Percentiles rank a stretch among this genome's conserved stretches.
Evolutionary conservation across 2,113 vertebrate genomes (phyloP).

Genomic region (Pseudolaguvia tuberculata): DNA sequence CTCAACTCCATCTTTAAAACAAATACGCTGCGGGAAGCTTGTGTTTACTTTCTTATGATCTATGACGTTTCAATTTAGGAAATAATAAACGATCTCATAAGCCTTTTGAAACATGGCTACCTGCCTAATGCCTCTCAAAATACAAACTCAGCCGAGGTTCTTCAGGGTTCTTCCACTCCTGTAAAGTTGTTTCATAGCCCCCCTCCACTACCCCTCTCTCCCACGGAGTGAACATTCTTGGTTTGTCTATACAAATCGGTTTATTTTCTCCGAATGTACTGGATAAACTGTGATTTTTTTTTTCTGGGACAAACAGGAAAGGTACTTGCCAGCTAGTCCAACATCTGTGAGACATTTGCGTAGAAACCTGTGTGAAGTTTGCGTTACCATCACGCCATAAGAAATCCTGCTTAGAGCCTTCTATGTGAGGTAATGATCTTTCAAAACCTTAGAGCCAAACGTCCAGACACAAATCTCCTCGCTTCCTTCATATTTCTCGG

Average conservation of each 20-base stretch:
- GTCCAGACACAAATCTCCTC: constrained; percentile 3
- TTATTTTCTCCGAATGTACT: constrained; percentile 46
- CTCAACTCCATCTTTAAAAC: not conserved
- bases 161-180: not conserved
- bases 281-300: constrained; percentile 47
- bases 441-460: constrained; percentile 55
- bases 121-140: constrained; percentile 3
- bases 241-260: constrained; percentile 46
- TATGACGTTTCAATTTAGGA: constrained; percentile 16
- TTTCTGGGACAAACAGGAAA: constrained; percentile 37
- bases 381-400: constrained; percentile 60
- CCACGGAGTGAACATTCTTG: constrained; percentile 36
- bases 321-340: constrained; percentile 34
- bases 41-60: constrained; percentile 4
- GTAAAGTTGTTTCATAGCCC: not conserved
- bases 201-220: not conserved
- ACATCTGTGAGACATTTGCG: constrained; percentile 70
- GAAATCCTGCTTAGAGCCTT: constrained; percentile 63
- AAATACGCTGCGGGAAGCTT: not conserved
- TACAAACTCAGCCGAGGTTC: not conserved
- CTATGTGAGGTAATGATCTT: constrained; percentile 68
- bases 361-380: constrained; percentile 58
- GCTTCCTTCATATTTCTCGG: constrained; percentile 10
- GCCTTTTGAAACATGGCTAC: constrained; percentile 16
- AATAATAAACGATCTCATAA: constrained; percentile 24